Evolutionary conservation across 2,888 invertebrate species (phyloP).

Genomic region (Hyposoter didymator): DNA sequence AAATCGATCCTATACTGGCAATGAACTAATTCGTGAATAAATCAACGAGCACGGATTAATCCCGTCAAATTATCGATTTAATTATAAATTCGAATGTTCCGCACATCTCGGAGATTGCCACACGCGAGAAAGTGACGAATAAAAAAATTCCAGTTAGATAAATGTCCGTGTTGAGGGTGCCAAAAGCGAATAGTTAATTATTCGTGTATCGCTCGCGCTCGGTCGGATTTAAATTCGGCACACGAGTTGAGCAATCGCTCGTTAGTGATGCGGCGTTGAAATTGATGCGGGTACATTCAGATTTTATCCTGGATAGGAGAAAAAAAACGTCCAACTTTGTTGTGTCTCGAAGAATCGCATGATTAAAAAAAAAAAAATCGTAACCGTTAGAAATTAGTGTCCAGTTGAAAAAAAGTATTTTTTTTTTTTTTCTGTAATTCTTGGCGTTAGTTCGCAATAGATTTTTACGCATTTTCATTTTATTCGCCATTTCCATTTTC

Average conservation of each 20-base stretch:
- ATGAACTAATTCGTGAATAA: neutral
- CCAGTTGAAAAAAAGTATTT: neutral
- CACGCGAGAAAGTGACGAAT: conserved; percentile 15
- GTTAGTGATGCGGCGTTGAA: conserved; percentile 28
- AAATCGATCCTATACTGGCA: neutral
- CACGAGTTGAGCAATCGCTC: conserved; percentile 35
- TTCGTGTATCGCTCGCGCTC: neutral
- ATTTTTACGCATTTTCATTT: neutral
- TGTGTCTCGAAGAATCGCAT: neutral
- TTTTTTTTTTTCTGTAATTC: neutral
- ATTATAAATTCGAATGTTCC: neutral
- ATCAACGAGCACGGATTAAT: neutral
- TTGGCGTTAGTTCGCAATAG: neutral
- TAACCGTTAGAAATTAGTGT: conserved; percentile 1
- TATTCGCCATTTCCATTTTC: neutral
- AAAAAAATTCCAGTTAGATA: neutral
- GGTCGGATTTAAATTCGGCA: conserved; percentile 37
- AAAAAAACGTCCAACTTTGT: conserved; percentile 1
- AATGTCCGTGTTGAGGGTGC: conserved; percentile 7
- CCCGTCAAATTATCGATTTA: neutral
- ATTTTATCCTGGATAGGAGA: conserved; percentile 27
- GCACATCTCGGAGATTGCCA: neutral
- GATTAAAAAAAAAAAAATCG: neutral
- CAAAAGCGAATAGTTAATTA: conserved; percentile 33
- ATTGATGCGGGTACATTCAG: conserved; percentile 39